Evolutionary conservation across 53 echinoderm and acorn worm species (phyloP).

Genomic region (Stichopus horrens): DNA sequence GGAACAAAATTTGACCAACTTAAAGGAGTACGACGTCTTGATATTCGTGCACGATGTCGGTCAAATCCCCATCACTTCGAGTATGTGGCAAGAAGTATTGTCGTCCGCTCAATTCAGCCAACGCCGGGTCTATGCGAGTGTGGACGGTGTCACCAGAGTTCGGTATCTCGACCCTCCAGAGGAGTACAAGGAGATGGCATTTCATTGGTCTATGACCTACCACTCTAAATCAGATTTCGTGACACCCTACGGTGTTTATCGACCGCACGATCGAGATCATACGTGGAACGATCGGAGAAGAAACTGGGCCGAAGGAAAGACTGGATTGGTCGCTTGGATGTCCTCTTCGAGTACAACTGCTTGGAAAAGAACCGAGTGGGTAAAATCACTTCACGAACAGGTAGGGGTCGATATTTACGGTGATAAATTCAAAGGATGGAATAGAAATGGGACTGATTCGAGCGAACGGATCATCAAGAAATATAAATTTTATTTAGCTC

Average conservation of each 20-base stretch:
- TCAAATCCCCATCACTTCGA: not conserved
- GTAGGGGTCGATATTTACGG: constrained; percentile 55
- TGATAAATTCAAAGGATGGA: constrained; percentile 47
- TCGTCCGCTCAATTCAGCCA: constrained; percentile 2
- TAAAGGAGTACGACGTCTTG: constrained; percentile 3
- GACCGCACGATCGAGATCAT: not conserved
- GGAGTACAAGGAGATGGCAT: not conserved
- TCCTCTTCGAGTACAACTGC: constrained; percentile 48
- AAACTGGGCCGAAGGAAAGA: constrained; percentile 37
- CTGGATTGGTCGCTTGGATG: constrained; percentile 62
- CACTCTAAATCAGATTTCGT: constrained; percentile 48
- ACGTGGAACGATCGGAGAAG: not conserved
- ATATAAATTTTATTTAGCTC: constrained; percentile 66
- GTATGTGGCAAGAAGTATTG: not conserved
- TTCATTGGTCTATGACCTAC: constrained; percentile 58
- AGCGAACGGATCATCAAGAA: constrained; percentile 45
- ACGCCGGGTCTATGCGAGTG: constrained; percentile 19
- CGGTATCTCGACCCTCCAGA: not conserved
- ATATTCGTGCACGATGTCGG: constrained; percentile 26
- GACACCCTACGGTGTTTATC: constrained; percentile 57
- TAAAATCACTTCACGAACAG: constrained; percentile 39
- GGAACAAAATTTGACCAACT: not conserved
- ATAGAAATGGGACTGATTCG: constrained; percentile 25
- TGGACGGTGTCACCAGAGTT: not conserved
- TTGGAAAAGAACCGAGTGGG: constrained; percentile 62